Conservation (phyloP, 2,113 vertebrate species). For the Alaudala cheleensis region DNA sequence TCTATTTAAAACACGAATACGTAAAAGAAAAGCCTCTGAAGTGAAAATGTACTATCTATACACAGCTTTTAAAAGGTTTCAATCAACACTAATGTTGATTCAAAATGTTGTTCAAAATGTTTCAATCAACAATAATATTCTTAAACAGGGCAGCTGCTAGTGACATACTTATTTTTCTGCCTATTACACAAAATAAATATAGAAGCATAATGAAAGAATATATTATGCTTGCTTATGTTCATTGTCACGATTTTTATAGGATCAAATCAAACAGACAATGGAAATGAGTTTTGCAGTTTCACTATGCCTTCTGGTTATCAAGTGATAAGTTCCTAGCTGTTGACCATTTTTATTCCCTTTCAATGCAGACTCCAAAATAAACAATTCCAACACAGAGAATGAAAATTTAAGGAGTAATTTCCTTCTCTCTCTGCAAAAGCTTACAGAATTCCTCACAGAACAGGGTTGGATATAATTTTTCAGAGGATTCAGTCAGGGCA, state of each 20-base stretch:
- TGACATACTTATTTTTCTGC: not conserved
- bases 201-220: constrained; percentile 60
- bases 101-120: not conserved
- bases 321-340: constrained; percentile 47
- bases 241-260: constrained; percentile 50
- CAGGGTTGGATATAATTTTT: not conserved
- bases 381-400: not conserved
- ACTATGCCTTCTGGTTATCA: constrained; percentile 55
- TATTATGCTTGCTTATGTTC: constrained; percentile 48
- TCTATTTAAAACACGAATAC: not conserved
- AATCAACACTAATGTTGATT: not conserved
- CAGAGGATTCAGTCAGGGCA: not conserved
- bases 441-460: not conserved
- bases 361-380: constrained; percentile 1
- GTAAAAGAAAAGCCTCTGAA: not conserved
- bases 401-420: not conserved
- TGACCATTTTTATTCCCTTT: not conserved
- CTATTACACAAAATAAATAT: constrained; percentile 64
- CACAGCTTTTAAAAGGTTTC: not conserved
- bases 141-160: constrained; percentile 17
- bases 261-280: constrained; percentile 69
- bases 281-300: constrained; percentile 66
- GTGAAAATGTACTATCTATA: not conserved
- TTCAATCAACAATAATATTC: constrained; percentile 5
- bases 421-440: not conserved